Percentiles rank a stretch among this genome's conserved stretches.
Evolutionary conservation across 2,113 vertebrate species (phyloP).

Genomic region (Otis tarda): DNA sequence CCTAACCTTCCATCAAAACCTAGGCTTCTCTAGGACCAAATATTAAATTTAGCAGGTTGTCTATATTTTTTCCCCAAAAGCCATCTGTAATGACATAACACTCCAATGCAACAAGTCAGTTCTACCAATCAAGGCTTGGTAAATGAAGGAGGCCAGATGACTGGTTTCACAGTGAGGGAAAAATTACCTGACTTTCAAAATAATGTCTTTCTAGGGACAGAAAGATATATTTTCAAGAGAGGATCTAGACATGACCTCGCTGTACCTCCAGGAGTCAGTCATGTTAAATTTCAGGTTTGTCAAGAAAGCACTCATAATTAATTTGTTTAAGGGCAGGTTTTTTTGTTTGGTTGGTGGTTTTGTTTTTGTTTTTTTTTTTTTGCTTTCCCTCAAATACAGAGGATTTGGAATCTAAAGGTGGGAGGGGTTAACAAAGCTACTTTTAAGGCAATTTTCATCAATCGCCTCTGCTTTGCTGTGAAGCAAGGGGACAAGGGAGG

Average conservation of each 20-base stretch:
- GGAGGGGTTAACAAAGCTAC: neutral
- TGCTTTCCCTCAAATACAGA: neutral
- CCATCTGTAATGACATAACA: neutral
- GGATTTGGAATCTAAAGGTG: neutral
- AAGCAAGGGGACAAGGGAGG: neutral
- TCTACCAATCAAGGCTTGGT: neutral
- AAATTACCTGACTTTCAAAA: neutral
- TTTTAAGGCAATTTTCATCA: neutral
- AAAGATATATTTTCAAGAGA: neutral
- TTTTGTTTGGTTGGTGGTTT: too few species aligned
- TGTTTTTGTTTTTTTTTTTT: neutral
- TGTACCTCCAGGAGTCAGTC: neutral
- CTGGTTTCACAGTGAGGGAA: neutral
- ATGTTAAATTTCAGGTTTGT: neutral
- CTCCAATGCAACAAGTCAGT: neutral
- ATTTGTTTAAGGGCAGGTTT: neutral
- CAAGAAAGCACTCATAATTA: neutral
- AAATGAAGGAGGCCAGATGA: neutral
- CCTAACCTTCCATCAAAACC: neutral
- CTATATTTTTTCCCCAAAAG: neutral
- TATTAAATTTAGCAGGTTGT: neutral
- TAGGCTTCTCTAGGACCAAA: neutral
- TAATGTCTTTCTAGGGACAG: neutral
- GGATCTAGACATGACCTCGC: neutral
- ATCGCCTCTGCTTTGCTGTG: neutral